Percentiles rank a stretch among this genome's conserved stretches.
Conservation (phyloP, 2,888 invertebrate genomes). For the Dryobota labecula region DNA sequence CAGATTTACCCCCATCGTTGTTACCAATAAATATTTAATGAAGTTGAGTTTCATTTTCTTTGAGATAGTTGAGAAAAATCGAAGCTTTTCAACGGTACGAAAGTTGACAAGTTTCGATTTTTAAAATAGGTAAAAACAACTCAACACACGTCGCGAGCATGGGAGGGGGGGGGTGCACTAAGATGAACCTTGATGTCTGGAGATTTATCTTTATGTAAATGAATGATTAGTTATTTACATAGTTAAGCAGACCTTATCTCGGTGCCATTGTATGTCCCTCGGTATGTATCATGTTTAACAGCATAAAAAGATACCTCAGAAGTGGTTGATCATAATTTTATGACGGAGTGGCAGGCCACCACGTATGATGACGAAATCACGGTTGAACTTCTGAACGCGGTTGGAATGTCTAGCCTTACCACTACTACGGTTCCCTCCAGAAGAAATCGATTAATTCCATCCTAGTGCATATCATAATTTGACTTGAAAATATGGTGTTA, state of each 20-base stretch:
- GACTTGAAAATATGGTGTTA: neutral
- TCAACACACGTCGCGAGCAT: neutral
- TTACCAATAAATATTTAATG: slow-evolving; percentile 6
- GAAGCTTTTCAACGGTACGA: neutral
- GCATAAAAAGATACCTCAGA: neutral
- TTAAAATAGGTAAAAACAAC: neutral
- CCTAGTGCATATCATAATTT: neutral
- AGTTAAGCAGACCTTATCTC: neutral
- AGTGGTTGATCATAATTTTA: neutral
- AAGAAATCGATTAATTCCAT: neutral
- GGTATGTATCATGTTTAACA: no score
- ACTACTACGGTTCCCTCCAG: neutral
- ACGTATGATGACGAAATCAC: neutral
- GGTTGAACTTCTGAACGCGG: neutral
- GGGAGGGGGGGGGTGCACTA: neutral
- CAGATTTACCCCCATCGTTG: neutral
- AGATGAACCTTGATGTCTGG: neutral
- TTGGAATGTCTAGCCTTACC: neutral
- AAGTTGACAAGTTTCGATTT: neutral
- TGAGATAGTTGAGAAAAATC: neutral
- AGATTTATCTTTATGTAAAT: slow-evolving; percentile 7
- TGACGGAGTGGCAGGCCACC: no score
- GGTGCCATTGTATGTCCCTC: neutral
- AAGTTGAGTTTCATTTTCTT: neutral
- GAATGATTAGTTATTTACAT: neutral